Conservation (phyloP, 2,797 vertebrate species). For the Smutsia gigantea region DNA sequence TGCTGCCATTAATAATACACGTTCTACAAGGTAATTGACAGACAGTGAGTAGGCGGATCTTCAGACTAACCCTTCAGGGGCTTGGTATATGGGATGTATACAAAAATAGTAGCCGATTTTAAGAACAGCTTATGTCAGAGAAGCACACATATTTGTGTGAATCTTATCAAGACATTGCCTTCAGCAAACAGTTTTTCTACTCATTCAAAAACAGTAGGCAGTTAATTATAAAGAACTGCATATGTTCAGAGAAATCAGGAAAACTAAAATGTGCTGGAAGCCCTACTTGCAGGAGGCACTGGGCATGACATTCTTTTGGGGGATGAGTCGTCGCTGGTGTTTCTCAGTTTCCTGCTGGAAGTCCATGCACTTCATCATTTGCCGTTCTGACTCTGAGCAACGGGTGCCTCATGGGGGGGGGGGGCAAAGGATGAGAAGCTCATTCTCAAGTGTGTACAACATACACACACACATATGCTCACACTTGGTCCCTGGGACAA, state of each 20-base stretch:
- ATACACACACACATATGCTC: accelerated
- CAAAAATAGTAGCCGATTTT: neutral
- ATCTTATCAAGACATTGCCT: neutral
- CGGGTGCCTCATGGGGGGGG: neutral
- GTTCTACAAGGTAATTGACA: slow-evolving; percentile 55
- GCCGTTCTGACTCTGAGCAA: neutral
- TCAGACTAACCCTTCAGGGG: slow-evolving; percentile 37
- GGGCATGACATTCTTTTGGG: neutral
- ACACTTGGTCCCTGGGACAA: accelerated
- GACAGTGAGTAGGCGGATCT: slow-evolving; percentile 59
- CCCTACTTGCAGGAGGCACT: neutral
- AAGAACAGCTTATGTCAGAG: neutral
- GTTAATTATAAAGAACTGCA: slow-evolving; percentile 1
- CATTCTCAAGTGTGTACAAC: neutral
- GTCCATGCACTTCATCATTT: neutral
- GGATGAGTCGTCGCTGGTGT: neutral
- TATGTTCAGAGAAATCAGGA: neutral
- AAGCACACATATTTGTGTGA: neutral
- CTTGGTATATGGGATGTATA: neutral
- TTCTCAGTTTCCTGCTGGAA: neutral
- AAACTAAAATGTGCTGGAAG: neutral
- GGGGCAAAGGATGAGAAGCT: neutral
- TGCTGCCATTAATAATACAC: slow-evolving; percentile 83
- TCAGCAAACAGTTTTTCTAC: neutral
- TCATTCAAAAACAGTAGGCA: neutral